Evolutionary conservation across 2,113 vertebrate genomes (phyloP), one percentile per base, ranked within the genome.

Genomic region (Xyliphius kryptos): DNA sequence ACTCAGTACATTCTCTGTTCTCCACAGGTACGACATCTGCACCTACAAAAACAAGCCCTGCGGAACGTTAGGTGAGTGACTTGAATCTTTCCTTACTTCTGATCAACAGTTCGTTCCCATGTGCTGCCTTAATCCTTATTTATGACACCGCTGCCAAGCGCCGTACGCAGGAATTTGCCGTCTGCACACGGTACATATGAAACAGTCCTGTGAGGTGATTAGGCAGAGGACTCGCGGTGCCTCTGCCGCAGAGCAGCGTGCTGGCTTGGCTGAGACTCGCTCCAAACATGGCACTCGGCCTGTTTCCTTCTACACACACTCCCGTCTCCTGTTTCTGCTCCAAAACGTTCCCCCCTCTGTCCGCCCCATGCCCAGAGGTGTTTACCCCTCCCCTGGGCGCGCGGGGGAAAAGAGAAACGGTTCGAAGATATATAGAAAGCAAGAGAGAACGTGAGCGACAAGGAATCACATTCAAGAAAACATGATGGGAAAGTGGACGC

Each of bases 41-140:
- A 98, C 95, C 74, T 98, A 98, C 54, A 98, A 98, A 91, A 98
- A 98, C 88, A 98, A 97, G 84, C 96, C 96, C 70, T 98, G 96
- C 67, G 96, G 96, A 70, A 98, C 96, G 48, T 79, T 98, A 60
- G 96, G 96, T 98, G 89, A 97, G 94, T 88, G 72, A 50, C 21
- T 9, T 6, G 36, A 46, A 48, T 54, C 9, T 16, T 38, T 16
- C 19, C 52, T 60, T 16, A 62, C 22, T 55, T 61, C 47, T 57
- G 19, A 14, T 5, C 3, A 43, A 15, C 10, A 16, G 9, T 56
- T 46, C 1, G 14, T 63, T 50, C 10, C 11, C n/a, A 17, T 49
- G 2, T 32, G 21, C 12, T 15, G 3, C 9, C 17, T 13, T n/a
- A 13, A 32, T 32, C 37, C 19, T 21, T 62, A 22, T 52, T 52